Base-by-base conservation (phyloP, 2,113 vertebrate genomes). In the Periophthalmodon schlosseri region DNA sequence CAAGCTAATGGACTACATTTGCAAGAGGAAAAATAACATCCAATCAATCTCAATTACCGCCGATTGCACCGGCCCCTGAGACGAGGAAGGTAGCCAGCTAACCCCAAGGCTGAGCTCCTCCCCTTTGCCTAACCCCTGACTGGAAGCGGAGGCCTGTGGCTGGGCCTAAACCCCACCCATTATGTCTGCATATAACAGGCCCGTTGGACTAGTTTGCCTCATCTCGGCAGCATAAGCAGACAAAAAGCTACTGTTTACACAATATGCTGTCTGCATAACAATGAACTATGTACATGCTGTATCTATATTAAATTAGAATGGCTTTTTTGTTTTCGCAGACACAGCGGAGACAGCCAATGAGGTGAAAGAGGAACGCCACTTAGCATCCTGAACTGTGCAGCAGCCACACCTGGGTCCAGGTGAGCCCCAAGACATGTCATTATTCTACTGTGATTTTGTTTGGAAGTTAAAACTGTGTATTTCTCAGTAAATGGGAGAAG, bases 1-100 rank as follows among this genome's bases (percentile, higher is more conserved):
- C 96, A 96, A 96, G 95, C 96, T 97, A 99, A 99, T 98, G 98
- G 97, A 98, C 98, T 97, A 97, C 96, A 98, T 98, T 98, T 98
- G 96, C 96, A 96, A 96, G 96, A 97, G 96, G 96, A 97, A 97
- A 98, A 98, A 97, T 97, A 97, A 97, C 96, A 97, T 97, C 95
- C 96, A 97, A 97, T 99, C 96, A 97, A 97, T 97, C 96, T 98
- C 97, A 97, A 96, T 98, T 97, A 96, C 95, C 92, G 93, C 92
- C 95, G 95, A 96, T 95, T 95, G 96, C 94, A 95, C 94, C 92
- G 95, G 94, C 95, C 95, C 94, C 92, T 87, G 93, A 94, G 93
- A 96, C 93, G 94, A 93, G 91, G 94, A 95, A 95, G 93, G 90
- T 94, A 92, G 94, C 94, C 95, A 91, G 90, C 81, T 89, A 93